Base-by-base conservation (phyloP, 2,113 vertebrate genomes). In the Aegithalos caudatus region DNA sequence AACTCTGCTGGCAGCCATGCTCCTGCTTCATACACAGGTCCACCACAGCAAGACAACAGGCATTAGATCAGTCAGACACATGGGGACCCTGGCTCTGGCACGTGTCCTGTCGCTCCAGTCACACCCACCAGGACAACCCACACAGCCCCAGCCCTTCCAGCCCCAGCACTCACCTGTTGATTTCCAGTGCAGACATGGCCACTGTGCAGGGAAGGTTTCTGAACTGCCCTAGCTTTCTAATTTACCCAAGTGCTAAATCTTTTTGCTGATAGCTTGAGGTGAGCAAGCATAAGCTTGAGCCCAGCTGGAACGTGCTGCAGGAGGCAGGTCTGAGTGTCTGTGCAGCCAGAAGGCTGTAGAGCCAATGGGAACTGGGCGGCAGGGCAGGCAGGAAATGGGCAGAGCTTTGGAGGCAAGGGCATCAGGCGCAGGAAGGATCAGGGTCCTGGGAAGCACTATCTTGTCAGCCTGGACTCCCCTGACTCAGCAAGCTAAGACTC, bases 1-100 rank as follows among this genome's bases (percentile, higher is more conserved):
- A 99, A 74, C 97, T 98, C 82, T 99, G 99, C 93, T 99, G 98
- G 86, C 99, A 99, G 93, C 98, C 98, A 1, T 99, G 99, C 20
- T 97, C 96, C 37, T 97, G 97, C 91, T 98, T 98, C 88, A 98
- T n/a, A 78, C 99, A 99, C 90, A 97, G 97, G 82, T 99, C 98
- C 73, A 97, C 78, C 48, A 98, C 99, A 99, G 88, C 20, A 85
- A 95, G 81, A 92, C 33, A 96, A 66, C 4, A 21, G n/a, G 9
- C 13, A 48, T 53, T 45, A 81, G 45, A 72, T 9, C 0, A 4
- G 31, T 21, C 10, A 14, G 35, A 51, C 27, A 45, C 7, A 4
- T 1, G 0, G 42, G 44, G 6, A 60, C 16, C 37, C 8, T 9
- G 1, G 58, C 48, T 64, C 62, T 9, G 4, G 19, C 37, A 73